A percentile compares a stretch with the other conserved stretches of the same genome.
Evolutionary conservation across 2,113 vertebrate genomes (phyloP).

Genomic region (Aepyceros melampus): DNA sequence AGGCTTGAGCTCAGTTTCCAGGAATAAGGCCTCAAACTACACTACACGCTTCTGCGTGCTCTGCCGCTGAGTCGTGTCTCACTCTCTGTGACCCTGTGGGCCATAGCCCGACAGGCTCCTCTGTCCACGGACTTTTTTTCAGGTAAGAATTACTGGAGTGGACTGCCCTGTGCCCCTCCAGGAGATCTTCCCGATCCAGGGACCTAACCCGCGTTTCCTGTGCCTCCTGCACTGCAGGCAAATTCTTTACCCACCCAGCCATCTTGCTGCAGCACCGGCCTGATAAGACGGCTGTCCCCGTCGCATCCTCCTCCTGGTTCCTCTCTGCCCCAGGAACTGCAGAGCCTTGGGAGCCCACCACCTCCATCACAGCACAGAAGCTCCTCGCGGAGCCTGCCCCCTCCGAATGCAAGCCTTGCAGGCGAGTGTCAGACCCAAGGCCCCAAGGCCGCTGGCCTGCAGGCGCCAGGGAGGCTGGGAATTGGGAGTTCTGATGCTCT

Average conservation of each 20-base stretch:
- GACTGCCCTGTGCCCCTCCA: background rate
- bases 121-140: background rate
- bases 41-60: background rate
- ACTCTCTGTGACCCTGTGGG: background rate
- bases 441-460: background rate
- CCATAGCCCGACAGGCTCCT: background rate
- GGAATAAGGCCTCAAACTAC: background rate
- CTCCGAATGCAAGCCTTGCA: background rate
- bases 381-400: background rate
- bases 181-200: background rate
- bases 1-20: background rate
- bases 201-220: background rate
- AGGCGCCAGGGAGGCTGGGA: background rate
- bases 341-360: background rate
- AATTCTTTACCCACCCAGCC: background rate
- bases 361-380: rapidly evolving
- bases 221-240: background rate
- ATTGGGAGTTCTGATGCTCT: rapidly evolving
- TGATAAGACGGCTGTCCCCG: too few relatives aligned
- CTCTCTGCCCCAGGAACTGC: background rate
- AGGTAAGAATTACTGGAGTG: background rate
- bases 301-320: background rate
- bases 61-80: background rate
- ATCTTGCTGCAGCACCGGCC: background rate
- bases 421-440: rapidly evolving